Base-by-base conservation (phyloP, 2,888 invertebrate genomes). In the Drymonia ruficornis region DNA sequence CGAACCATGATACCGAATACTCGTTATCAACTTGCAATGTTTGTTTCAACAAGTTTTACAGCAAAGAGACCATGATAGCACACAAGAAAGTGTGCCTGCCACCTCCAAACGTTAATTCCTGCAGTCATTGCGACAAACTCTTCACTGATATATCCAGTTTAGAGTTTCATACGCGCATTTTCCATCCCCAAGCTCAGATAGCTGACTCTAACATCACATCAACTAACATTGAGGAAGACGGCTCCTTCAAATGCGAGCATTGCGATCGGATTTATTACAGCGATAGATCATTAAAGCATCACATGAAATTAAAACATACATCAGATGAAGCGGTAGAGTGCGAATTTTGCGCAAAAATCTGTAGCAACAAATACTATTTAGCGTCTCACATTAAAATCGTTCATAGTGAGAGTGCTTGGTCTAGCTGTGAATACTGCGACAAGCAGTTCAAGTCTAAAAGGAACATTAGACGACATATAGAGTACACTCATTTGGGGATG, bases 381-480 rank as follows among this genome's bases (percentile, higher is more conserved):
- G 87, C 86, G 0, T 84, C 86, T 0, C 90, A 90, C 40, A 83
- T 85, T 0, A 90, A 88, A 72, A 86, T 86, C 0, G 86, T 87
- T 0, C 90, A 90, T 45, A 83, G 68, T 3, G 78, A 78, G 38
- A 78, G 77, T 5, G 68, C 80, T 0, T 82, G 81, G 79, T 82
- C 86, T 0, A 81, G 85, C 56, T 90, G 90, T n/a, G 86, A 87
- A 29, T 87, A 86, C 34, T 90, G 90, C 16, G 84, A 88, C 0
- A 90, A 90, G 29, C 74, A 80, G 2, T 90, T 90, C 16, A 89
- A 87, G 69, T 86, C 87, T 0, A 90, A 87, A 56, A 70, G 89
- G 1, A 88, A 89, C 54, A 88, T 90, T 0, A 63, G 87, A 0
- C 55, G 89, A 0, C 90, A 90, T 38, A 88, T 89, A 0, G 89